These are phyloP conservation scores for Rhopalosiphum padi DNA, from an alignment of 1,140 invertebrate genomes.

Conservation along the genomic window DNA sequence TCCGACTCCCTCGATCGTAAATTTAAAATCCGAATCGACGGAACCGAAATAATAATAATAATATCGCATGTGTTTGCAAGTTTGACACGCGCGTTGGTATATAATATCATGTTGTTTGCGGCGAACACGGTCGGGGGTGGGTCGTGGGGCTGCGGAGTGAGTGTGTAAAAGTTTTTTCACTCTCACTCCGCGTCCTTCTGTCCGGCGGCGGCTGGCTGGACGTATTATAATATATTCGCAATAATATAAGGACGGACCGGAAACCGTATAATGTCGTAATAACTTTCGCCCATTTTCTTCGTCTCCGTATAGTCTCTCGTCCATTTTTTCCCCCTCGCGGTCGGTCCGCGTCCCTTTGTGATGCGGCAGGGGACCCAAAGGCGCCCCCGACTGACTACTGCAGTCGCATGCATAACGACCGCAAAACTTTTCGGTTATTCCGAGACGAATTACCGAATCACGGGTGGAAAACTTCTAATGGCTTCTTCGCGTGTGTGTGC, in stretches of 20 bases:
- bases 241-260: slow-evolving; percentile 44
- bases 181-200: background rate
- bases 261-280: slow-evolving; percentile 54
- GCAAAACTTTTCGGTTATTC: slow-evolving; percentile 44
- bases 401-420: slow-evolving; percentile 28
- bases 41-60: slow-evolving; percentile 18
- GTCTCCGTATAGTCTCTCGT: background rate
- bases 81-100: background rate
- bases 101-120: background rate
- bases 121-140: no score
- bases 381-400: background rate
- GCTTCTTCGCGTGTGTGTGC: slow-evolving; percentile 14
- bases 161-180: slow-evolving; percentile 3
- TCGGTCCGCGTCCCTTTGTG: background rate
- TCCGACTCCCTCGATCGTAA: background rate
- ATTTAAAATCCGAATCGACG: slow-evolving; percentile 14
- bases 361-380: background rate
- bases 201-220: background rate
- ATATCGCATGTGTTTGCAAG: background rate
- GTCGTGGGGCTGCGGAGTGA: background rate
- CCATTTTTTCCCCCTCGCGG: background rate
- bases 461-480: slow-evolving; percentile 52
- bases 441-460: slow-evolving; percentile 40
- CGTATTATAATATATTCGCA: slow-evolving; percentile 56
- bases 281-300: slow-evolving; percentile 47